Percentiles rank a stretch among this genome's conserved stretches.
phyloP scores from a whole-genome alignment of 2,113 vertebrate species.

The Chloebia gouldiae region DNA sequence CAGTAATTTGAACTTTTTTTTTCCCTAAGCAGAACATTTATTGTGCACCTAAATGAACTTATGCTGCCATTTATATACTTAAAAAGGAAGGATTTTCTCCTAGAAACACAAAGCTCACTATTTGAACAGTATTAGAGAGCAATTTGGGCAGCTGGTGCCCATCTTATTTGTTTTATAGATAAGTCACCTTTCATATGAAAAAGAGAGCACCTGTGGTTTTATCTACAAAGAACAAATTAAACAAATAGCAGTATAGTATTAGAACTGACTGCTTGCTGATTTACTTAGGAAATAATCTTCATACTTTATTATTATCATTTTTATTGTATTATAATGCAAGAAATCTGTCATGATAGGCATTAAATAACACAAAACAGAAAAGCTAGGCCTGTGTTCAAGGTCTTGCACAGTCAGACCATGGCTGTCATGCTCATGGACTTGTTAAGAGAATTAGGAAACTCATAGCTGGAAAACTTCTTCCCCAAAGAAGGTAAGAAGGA shows the following conservation, averaged over 20 bases:
- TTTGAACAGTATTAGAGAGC: slow-evolving; percentile 42
- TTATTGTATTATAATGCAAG: background rate
- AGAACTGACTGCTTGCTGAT: background rate
- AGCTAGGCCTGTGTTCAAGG: background rate
- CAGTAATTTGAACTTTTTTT: background rate
- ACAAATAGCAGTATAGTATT: slow-evolving; percentile 21
- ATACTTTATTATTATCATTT: background rate
- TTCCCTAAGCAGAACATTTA: background rate
- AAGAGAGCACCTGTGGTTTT: slow-evolving; percentile 31
- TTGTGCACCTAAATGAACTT: slow-evolving; percentile 9
- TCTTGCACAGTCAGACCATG: background rate
- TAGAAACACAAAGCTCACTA: slow-evolving; percentile 22
- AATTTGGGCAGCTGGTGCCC: slow-evolving; percentile 49
- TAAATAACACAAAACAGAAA: background rate
- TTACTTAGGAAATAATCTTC: slow-evolving; percentile 24
- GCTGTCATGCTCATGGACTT: fast-evolving
- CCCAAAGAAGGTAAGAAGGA: background rate
- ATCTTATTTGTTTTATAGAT: slow-evolving; percentile 52
- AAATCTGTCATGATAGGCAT: background rate
- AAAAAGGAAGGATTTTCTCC: slow-evolving; percentile 25
- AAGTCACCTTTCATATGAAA: slow-evolving; percentile 25
- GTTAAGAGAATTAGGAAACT: background rate
- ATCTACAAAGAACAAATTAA: slow-evolving; percentile 19
- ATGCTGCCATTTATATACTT: slow-evolving; percentile 16
- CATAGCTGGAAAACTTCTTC: background rate